phyloP scores from a whole-genome alignment of 2,888 invertebrate species.

The Minunthozetes semirufus region DNA sequence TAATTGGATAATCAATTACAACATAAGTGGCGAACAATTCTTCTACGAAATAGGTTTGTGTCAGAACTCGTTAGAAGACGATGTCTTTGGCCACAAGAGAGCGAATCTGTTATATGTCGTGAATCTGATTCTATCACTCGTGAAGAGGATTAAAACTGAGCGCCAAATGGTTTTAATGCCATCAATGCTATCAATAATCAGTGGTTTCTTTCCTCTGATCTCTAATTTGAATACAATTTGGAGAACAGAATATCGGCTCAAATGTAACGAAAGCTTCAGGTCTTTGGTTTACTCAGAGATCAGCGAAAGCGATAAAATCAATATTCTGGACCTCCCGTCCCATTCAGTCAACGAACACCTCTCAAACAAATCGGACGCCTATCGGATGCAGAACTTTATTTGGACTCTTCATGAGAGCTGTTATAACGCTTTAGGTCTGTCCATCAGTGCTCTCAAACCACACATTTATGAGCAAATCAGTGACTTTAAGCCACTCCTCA shows the following conservation, averaged over 20 bases:
- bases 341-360: neutral
- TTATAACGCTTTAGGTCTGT: slow-evolving; percentile 17
- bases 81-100: slow-evolving; percentile 9
- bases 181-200: neutral
- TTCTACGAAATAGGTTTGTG: slow-evolving; percentile 21
- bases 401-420: slow-evolving; percentile 35
- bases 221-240: slow-evolving; percentile 35
- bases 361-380: neutral
- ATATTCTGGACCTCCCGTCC: slow-evolving; percentile 25
- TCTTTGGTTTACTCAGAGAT: slow-evolving; percentile 27
- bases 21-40: neutral
- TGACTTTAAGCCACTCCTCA: slow-evolving; percentile 23
- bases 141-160: slow-evolving; percentile 26
- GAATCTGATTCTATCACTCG: slow-evolving; percentile 7
- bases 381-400: slow-evolving; percentile 33
- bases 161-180: slow-evolving; percentile 24
- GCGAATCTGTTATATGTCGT: slow-evolving; percentile 28
- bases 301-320: slow-evolving; percentile 21
- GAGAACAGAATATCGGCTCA: slow-evolving; percentile 28
- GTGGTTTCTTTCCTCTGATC: slow-evolving; percentile 15
- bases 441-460: slow-evolving; percentile 2
- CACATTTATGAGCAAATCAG: slow-evolving; percentile 28
- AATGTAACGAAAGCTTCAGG: slow-evolving; percentile 29
- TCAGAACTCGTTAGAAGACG: neutral
- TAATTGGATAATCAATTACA: slow-evolving; percentile 15